Conservation (phyloP, 2,888 invertebrate species). For the Apodemia mormo region DNA sequence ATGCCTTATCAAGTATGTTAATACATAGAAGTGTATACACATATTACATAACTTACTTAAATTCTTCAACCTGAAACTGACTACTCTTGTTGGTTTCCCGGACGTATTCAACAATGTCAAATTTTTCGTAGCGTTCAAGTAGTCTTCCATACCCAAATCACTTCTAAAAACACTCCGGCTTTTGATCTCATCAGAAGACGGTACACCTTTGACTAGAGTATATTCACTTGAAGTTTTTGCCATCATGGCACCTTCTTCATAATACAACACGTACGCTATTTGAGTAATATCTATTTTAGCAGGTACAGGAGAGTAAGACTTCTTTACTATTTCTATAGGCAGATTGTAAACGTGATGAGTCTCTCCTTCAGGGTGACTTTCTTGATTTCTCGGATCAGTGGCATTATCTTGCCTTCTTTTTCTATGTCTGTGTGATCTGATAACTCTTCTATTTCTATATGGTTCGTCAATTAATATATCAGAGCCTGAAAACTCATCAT, state of each 20-base stretch:
- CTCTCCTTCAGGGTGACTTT: constrained; percentile 46
- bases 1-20: no score
- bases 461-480: constrained; percentile 54
- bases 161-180: constrained; percentile 63
- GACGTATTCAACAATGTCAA: constrained; percentile 66
- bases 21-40: neutral
- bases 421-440: constrained; percentile 61
- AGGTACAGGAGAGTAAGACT: constrained; percentile 48
- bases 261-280: constrained; percentile 71
- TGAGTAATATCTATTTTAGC: constrained; percentile 54
- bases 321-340: constrained; percentile 62
- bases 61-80: constrained; percentile 68
- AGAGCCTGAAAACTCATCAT: constrained; percentile 56
- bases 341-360: constrained; percentile 54
- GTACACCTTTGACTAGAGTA: constrained; percentile 50
- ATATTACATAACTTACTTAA: constrained; percentile 54
- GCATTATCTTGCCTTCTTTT: constrained; percentile 65
- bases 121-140: constrained; percentile 60
- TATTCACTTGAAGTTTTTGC: constrained; percentile 54
- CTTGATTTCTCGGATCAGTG: constrained; percentile 51
- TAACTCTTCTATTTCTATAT: constrained; percentile 56
- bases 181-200: constrained; percentile 56
- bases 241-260: constrained; percentile 63
- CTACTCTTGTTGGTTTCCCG: constrained; percentile 64
- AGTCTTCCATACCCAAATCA: constrained; percentile 60